Evolutionary conservation across 2,113 vertebrate genomes (phyloP), one percentile per base, ranked within the genome.

Genomic region (Atractosteus spatula): DNA sequence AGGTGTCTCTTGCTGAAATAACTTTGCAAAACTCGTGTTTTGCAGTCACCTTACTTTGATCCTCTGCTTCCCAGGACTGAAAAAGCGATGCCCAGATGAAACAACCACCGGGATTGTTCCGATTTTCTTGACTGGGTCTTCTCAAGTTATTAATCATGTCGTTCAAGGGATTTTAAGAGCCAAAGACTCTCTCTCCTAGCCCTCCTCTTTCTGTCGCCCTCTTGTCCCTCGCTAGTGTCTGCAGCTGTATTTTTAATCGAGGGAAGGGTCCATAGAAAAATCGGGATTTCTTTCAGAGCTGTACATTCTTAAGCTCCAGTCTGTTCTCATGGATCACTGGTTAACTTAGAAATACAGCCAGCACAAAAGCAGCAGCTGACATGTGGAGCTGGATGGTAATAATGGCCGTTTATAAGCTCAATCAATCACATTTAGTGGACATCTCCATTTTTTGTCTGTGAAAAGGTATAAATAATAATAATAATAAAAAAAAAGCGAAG

Each of bases 401-500:
- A 98, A 98, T 97, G 94, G 94, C 93, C 94, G 95, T 98, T 99
- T 98, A 98, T 97, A 97, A 96, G 94, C 94, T 93, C 96, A 98
- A 98, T 98, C 96, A 97, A 99, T 99, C 96, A 98, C 96, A 94
- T 98, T 98, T 98, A 98, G 94, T 96, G 94, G 96, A 98, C 96
- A 96, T 94, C 94, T 98, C 95, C 94, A 97, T 97, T 98, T 96
- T 94, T 95, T 94, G 91, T 86, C 90, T 73, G 89, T 98, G 95
- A 97, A 98, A 98, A 97, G 96, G 95, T 98, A 96, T 97, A 97
- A 96, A 97, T 97, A 97, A 98, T 98, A 97, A 92, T 89, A 89
- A 91, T 81, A 83, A 88, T 82, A 83, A 79, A 89, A 83, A 79
- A 89, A 93, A 90, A 88, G 88, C 89, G 91, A 91, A 89, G 89